Conservation (phyloP, 2,888 invertebrate species). For the Metellina segmentata region DNA sequence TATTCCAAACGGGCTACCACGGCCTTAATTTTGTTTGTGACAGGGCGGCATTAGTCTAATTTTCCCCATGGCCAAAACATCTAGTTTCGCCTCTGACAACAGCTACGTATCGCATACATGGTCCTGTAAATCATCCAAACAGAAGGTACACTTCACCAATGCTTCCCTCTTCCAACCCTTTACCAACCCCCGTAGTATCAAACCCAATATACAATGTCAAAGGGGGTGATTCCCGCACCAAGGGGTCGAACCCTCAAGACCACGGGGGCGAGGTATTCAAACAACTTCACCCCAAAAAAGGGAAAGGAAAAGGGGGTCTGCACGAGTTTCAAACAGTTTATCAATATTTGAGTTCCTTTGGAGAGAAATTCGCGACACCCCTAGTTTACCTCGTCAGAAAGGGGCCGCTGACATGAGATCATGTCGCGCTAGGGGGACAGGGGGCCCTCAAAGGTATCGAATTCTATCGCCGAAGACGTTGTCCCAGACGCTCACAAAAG, state of each 20-base stretch:
- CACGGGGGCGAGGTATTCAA: not conserved
- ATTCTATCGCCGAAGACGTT: conserved; percentile 48
- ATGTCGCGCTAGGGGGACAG: conserved; percentile 52
- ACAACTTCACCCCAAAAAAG: not conserved
- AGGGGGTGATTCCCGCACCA: no score
- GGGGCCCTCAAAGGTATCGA: conserved; percentile 56
- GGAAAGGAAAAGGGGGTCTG: not conserved
- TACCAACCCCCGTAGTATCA: not conserved
- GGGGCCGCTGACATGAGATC: conserved; percentile 45
- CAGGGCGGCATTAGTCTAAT: no score
- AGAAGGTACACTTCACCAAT: not conserved
- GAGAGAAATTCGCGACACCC: conserved; percentile 29
- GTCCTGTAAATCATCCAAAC: not conserved
- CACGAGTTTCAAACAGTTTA: conserved; percentile 61
- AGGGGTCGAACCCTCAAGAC: not conserved
- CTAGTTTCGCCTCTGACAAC: no score
- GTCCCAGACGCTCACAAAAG: conserved; percentile 57
- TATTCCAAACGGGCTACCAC: no score
- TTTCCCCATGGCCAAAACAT: no score
- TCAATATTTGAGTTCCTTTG: conserved; percentile 75
- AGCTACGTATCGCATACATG: not conserved
- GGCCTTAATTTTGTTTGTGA: no score
- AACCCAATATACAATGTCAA: not conserved
- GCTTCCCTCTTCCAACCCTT: not conserved
- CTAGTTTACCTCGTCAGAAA: conserved; percentile 23